Evolutionary conservation across 2,888 invertebrate genomes (phyloP), one percentile per base, ranked within the genome.

Genomic region (Anodontia alba): DNA sequence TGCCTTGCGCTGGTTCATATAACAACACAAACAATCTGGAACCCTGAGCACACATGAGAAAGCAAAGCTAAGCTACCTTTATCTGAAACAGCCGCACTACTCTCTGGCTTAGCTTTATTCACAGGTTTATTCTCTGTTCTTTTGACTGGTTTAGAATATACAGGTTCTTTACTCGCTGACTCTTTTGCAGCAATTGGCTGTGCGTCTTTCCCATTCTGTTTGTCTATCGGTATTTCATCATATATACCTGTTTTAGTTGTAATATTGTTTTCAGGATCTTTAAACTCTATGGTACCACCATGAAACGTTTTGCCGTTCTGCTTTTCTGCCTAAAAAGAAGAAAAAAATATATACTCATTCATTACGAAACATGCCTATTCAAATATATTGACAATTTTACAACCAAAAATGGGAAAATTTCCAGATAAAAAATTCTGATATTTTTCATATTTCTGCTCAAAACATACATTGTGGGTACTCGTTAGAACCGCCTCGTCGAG

Each of bases 271-370:
- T 81, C 83, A 8, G 76, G 57, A 33, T 83, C 83, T 62, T 81
- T 86, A 62, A 79, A 83, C 49, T 86, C 86, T 15, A 86, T 78
- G 23, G 78, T 78, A 26, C 80, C 75, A 38, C 80, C 82, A 17
- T 79, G 73, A 0, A 73, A 62, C 1, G 78, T 54, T 51, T 80
- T 82, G 5, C 85, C 85, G 51, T 85, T 85, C n/a, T 80, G 76
- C 66, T 82, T 71, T 54, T 85, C 85, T 10, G 85, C 85, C 85
- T 85, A 73, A 0, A 69, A 68, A 26, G 1, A 26, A 26, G 17
- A 38, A 68, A n/a, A 36, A 46, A 36, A 31, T 31, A 66, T 38
- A 12, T 38, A 38, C 12, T 57, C 33, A 33, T 7, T 68, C 15
- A 1, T 31, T 8, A 7, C 67, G 33, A 62, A 15, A 12, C 62